A percentile compares a stretch with the other conserved stretches of the same genome.
phyloP scores from a whole-genome alignment of 2,797 vertebrate species.

The Cyprinodon diabolis region DNA sequence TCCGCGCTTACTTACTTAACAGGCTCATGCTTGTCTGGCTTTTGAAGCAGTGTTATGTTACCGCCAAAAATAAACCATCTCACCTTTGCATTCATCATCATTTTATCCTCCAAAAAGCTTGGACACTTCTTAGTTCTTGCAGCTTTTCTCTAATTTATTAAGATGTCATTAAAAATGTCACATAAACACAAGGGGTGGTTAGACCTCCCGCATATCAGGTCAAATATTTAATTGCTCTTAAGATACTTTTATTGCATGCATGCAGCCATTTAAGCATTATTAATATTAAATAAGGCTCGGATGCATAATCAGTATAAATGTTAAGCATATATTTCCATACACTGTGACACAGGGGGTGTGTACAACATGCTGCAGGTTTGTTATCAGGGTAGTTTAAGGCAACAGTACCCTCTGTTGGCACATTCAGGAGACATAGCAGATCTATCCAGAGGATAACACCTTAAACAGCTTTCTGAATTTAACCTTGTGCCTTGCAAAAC shows the following conservation, averaged over 20 bases:
- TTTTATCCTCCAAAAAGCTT: not conserved
- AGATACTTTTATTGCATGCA: not conserved
- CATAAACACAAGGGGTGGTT: not conserved
- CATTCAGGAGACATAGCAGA: slow-evolving; percentile 39
- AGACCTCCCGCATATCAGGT: not conserved
- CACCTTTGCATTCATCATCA: slow-evolving; percentile 1
- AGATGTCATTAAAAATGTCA: not conserved
- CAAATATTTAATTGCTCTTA: not conserved
- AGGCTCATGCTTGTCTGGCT: not conserved
- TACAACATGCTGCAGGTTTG: slow-evolving; percentile 50
- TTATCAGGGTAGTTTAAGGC: slow-evolving; percentile 59
- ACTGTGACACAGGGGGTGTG: slow-evolving; percentile 8
- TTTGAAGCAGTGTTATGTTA: slow-evolving; percentile 7
- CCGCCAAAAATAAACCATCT: not conserved
- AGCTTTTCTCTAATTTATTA: not conserved
- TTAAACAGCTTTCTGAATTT: slow-evolving; percentile 32
- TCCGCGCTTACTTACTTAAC: slow-evolving; percentile 15
- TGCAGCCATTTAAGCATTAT: not conserved
- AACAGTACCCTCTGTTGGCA: slow-evolving; percentile 82
- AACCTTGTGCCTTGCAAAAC: not conserved
- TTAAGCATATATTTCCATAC: slow-evolving; percentile 20
- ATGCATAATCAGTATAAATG: slow-evolving; percentile 2
- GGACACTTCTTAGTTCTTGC: not conserved
- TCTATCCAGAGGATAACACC: slow-evolving; percentile 18
- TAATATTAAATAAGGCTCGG: not conserved